A percentile compares a stretch with the other conserved stretches of the same genome.
Evolutionary conservation across 2,113 vertebrate genomes (phyloP).

Genomic region (Eulacestoma nigropectus): DNA sequence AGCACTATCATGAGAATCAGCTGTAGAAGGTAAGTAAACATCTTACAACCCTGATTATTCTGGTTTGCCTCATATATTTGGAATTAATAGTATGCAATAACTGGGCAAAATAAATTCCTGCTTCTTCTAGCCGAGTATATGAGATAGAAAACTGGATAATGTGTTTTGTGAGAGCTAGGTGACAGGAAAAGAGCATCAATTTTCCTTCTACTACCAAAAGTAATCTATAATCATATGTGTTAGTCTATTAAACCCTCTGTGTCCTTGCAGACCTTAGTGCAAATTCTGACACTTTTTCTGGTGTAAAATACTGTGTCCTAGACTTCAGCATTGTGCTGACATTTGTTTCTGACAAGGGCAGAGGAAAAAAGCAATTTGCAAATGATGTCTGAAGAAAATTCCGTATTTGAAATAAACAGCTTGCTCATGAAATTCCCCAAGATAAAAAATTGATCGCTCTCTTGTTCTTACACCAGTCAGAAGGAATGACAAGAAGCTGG

Average conservation of each 20-base stretch:
- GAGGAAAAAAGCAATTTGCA: not conserved
- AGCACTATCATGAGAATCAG: not conserved
- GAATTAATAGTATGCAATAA: not conserved
- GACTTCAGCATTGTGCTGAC: not conserved
- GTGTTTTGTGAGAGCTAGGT: not conserved
- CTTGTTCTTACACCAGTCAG: not conserved
- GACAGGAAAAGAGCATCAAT: slow-evolving; percentile 19
- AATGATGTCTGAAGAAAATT: not conserved
- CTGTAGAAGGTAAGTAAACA: not conserved
- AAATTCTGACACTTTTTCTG: not conserved
- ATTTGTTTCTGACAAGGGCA: not conserved
- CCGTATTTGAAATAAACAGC: not conserved
- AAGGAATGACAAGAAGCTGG: not conserved
- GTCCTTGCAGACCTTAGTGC: not conserved
- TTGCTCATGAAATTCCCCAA: not conserved
- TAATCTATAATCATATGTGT: slow-evolving; percentile 5
- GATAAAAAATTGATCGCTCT: fast-evolving
- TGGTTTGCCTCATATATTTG: not conserved
- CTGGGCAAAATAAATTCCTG: not conserved
- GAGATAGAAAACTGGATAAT: not conserved
- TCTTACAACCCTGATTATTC: not conserved
- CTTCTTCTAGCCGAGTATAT: not conserved
- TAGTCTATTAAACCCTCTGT: not conserved
- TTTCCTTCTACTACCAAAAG: not conserved
- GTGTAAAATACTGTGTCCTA: not conserved